Base-by-base conservation (phyloP, 2,888 invertebrate species). In the Halictus quadricinctus region DNA sequence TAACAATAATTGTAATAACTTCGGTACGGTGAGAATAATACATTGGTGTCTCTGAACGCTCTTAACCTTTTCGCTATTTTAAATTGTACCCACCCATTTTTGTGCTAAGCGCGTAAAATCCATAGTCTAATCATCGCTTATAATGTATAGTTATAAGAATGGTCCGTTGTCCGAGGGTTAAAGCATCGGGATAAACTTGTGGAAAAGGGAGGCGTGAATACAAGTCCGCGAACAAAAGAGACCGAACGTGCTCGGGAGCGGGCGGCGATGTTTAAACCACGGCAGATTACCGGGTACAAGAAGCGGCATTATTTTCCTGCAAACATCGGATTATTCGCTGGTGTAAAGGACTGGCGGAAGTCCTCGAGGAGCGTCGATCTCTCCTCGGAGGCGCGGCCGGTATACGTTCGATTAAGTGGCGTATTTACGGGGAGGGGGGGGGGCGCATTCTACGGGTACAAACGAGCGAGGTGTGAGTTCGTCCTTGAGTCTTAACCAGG, bases 401-500 rank as follows among this genome's bases (percentile, higher is more conserved):
- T 46, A 25, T 66, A 60, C 76, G 76, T 84, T 81, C 79, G 81
- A 84, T 82, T 84, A 87, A 88, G 72, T 80, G 79, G 76, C 76
- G 72, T 69, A 83, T 81, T 89, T 85, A 85, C 74, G 80, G 72
- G 54, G 36, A 1, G 36, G 36, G 79, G 66, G 66, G 43, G 41
- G 21, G 7, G 29, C 29, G 64, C 79, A 73, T 83, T 88, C 76
- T 25, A 15, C 48, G 58, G 73, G 54, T 83, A 80, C 25, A 77
- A 80, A 80, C 69, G 76, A 70, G 70, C 66, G 46, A 80, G 74
- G 79, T 73, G 72, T 13, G 58, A 83, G 82, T 73, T 77, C 84
- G 89, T 89, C 81, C 87, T 88, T 73, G 76, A 85, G 83, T 50
- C 85, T 75, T 84, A 76, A 82, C 81, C 83, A 58, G 54, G 78